A percentile compares a stretch with the other conserved stretches of the same genome.
Evolutionary conservation across 2,113 vertebrate species (phyloP).

Genomic region (Neolamprologus ventralis): DNA sequence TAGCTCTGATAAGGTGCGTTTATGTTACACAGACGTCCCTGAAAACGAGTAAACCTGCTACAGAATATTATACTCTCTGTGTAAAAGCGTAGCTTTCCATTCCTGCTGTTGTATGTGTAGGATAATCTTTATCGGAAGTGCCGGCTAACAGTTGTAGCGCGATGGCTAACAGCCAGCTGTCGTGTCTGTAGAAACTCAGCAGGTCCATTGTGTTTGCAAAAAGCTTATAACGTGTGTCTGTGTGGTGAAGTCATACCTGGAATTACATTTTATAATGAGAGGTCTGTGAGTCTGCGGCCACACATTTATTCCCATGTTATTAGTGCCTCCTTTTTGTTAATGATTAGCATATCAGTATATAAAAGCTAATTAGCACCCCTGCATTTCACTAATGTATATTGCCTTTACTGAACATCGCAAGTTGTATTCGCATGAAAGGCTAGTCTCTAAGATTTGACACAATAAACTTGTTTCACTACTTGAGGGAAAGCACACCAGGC

Average conservation of each 20-base stretch:
- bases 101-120: fast-evolving
- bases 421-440: no score
- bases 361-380: not conserved
- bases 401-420: not conserved
- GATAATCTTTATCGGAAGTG: not conserved
- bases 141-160: not conserved
- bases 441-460: not conserved
- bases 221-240: not conserved
- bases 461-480: not conserved
- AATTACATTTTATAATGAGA: not conserved
- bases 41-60: fast-evolving
- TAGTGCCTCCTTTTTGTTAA: not conserved
- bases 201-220: not conserved
- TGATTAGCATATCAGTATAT: not conserved
- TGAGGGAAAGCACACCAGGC: not conserved
- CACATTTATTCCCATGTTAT: not conserved
- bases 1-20: not conserved
- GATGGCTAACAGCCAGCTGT: not conserved
- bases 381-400: not conserved
- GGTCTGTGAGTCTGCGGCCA: not conserved
- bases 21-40: not conserved
- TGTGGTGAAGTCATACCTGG: not conserved
- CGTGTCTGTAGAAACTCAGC: not conserved
- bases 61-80: fast-evolving
- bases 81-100: not conserved